Conservation (phyloP, 2,888 invertebrate species). For the Herminia tarsipennalis region DNA sequence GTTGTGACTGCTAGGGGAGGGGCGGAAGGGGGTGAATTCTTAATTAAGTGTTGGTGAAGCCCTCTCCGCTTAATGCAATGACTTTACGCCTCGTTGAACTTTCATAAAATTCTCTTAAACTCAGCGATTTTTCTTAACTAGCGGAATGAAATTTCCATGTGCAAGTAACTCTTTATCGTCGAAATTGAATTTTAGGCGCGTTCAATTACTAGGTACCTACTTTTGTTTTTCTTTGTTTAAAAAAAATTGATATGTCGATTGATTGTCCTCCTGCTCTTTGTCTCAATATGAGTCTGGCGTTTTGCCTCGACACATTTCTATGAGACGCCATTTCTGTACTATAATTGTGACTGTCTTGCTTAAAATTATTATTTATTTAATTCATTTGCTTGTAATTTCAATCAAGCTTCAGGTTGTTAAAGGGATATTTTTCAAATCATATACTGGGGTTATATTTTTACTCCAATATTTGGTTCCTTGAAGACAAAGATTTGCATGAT, state of each 20-base stretch:
- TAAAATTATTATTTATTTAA: too few species aligned
- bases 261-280: too few species aligned
- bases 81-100: slow-evolving; percentile 83
- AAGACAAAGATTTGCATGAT: too few species aligned
- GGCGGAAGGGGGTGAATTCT: slow-evolving; percentile 72
- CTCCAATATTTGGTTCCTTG: too few species aligned
- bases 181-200: slow-evolving; percentile 14
- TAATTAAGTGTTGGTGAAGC: slow-evolving; percentile 84
- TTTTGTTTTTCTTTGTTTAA: slow-evolving; percentile 2
- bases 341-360: too few species aligned
- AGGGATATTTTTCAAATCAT: too few species aligned
- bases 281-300: too few species aligned
- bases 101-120: slow-evolving; percentile 82
- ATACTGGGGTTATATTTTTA: too few species aligned
- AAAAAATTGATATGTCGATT: not conserved
- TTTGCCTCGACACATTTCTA: too few species aligned
- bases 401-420: too few species aligned
- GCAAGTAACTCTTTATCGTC: slow-evolving; percentile 35
- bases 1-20: slow-evolving; percentile 70
- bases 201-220: slow-evolving; percentile 10
- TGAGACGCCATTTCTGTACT: too few species aligned
- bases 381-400: too few species aligned
- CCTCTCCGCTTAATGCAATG: slow-evolving; percentile 83
- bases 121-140: slow-evolving; percentile 79
- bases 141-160: slow-evolving; percentile 67